phyloP scores from a whole-genome alignment of 2,888 invertebrate genomes.

The Perdita meconis region DNA sequence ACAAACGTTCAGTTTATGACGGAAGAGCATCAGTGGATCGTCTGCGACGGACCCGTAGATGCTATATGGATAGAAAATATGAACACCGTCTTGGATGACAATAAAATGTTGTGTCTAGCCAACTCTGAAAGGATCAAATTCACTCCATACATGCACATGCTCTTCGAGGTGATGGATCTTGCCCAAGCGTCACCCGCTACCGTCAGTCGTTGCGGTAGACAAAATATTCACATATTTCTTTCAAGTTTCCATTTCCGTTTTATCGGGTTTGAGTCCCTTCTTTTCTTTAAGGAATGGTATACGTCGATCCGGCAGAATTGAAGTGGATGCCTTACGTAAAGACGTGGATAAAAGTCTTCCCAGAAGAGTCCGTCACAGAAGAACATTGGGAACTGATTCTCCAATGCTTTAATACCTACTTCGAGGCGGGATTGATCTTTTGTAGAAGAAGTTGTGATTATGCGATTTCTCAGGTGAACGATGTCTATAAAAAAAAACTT shows the following conservation, averaged over 20 bases:
- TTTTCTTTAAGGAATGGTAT: constrained; percentile 91
- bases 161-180: constrained; percentile 92
- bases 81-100: constrained; percentile 96
- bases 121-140: constrained; percentile 96
- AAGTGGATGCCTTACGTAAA: constrained; percentile 92
- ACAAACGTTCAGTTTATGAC: constrained; percentile 81
- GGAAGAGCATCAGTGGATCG: constrained; percentile 94
- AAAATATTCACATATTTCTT: neutral
- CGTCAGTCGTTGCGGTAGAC: constrained; percentile 87
- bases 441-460: constrained; percentile 89
- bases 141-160: constrained; percentile 94
- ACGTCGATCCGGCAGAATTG: constrained; percentile 93
- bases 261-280: neutral
- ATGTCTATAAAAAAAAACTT: neutral
- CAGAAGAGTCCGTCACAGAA: constrained; percentile 85
- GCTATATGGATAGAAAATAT: constrained; percentile 98
- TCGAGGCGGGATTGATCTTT: constrained; percentile 88
- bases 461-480: constrained; percentile 90
- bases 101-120: constrained; percentile 96
- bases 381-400: constrained; percentile 84
- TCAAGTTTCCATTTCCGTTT: neutral
- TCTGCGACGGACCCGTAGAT: constrained; percentile 96
- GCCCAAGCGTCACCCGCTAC: constrained; percentile 96
- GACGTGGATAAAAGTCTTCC: constrained; percentile 89
- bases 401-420: constrained; percentile 88